Base-by-base conservation (phyloP, 2,113 vertebrate genomes). In the Tachysurus fulvidraco region DNA sequence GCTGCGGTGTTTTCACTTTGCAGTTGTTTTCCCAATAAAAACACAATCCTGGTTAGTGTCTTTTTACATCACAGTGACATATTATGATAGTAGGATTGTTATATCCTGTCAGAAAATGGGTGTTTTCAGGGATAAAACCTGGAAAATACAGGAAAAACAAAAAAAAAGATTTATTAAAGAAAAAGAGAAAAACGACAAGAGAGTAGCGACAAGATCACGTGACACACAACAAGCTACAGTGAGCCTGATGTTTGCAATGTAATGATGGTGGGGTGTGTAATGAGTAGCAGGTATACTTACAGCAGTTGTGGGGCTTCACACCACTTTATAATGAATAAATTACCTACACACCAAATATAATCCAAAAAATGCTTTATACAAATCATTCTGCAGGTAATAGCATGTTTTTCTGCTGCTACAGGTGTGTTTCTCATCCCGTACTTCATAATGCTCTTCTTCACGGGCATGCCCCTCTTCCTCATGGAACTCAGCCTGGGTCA, bases 401-500 rank as follows among this genome's bases (percentile, higher is more conserved):
- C 16, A 44, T 83, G 30, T 55, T 5, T 28, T 83, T 84, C 54
- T 83, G 36, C 46, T 88, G 60, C 69, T 84, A 7, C 89, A 97
- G 96, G 96, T 55, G 93, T 95, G 57, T 97, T 97, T 89, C 95
- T 97, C 89, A 96, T 96, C 89, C 95, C 96, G 0, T 97, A 96
- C 89, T 94, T 95, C 93, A 93, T 96, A 84, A 96, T 96, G 96
- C 94, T 96, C n/a, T 92, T 96, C 82, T 69, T 96, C 60, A 92
- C 89, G 0, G 96, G 96, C 0, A 93, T 96, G 41, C 96, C 96
- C 0, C 95, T 97, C 62, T 96, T 96, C 91, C 95, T 97, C 69
- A 96, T 97, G 96, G 96, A 97, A 94, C 94, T 97, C 81, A 96
- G 96, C 85, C 91, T 97, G 60, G 96, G 96, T 30, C 96, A 96